Evolutionary conservation across 2,888 invertebrate genomes (phyloP).

Genomic region (Spicauda simplicius): DNA sequence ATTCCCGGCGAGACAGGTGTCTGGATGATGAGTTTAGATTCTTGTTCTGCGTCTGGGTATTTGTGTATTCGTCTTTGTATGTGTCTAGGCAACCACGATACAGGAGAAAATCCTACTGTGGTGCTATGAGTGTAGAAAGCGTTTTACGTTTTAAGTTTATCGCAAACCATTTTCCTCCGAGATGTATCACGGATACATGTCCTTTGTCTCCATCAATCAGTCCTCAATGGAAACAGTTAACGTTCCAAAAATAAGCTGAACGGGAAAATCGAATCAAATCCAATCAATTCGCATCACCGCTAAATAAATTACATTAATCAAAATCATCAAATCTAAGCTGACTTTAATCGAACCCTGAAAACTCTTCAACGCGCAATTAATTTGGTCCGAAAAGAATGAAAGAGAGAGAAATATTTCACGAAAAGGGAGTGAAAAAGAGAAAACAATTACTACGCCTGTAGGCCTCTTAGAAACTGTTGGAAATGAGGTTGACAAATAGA

Average conservation of each 20-base stretch:
- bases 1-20: no score
- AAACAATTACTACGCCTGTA: not conserved
- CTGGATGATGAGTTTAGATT: no score
- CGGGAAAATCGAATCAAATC: not conserved
- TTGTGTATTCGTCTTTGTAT: no score
- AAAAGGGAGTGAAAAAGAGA: not conserved
- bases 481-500: constrained; percentile 7
- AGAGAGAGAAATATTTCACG: not conserved
- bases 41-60: no score
- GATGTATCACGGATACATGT: no score
- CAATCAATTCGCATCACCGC: not conserved
- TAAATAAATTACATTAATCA: constrained; percentile 1
- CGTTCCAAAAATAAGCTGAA: not conserved
- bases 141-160: no score
- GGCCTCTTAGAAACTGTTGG: not conserved
- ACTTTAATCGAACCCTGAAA: not conserved
- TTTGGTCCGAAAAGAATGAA: not conserved
- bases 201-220: no score
- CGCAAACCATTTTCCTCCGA: no score
- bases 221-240: no score
- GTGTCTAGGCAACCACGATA: no score
- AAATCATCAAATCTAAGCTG: constrained; percentile 1
- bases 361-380: constrained; percentile 3
- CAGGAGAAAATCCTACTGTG: no score
- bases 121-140: no score